A percentile compares a stretch with the other conserved stretches of the same genome.
Conservation (phyloP, 2,113 vertebrate species). For the Bostrychus sinensis region DNA sequence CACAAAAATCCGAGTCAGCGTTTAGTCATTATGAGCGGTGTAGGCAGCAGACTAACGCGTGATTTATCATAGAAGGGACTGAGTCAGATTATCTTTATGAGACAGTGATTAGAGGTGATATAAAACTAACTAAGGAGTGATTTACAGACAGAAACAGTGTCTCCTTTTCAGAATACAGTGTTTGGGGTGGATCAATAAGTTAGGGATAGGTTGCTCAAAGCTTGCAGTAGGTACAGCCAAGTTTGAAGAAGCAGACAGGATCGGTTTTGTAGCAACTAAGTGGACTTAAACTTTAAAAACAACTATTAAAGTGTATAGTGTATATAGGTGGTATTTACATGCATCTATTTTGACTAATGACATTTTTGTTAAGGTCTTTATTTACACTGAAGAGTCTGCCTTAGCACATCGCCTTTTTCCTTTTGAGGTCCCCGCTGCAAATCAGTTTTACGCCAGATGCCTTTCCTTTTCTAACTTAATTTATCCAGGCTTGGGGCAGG, state of each 20-base stretch:
- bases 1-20: not conserved
- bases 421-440: no score
- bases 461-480: no score
- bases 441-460: no score
- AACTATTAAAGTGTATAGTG: no score
- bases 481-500: no score
- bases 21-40: not conserved
- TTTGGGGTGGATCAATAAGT: not conserved
- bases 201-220: not conserved
- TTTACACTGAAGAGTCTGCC: no score
- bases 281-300: no score
- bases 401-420: no score
- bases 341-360: no score
- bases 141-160: not conserved
- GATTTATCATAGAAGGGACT: conserved; percentile 5
- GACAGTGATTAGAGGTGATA: conserved; percentile 1
- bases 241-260: not conserved
- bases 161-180: not conserved
- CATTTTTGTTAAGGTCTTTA: no score
- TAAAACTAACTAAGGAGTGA: conserved; percentile 6
- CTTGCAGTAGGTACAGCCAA: not conserved
- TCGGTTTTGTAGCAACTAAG: no score
- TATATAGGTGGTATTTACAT: no score
- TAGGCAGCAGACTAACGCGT: not conserved
- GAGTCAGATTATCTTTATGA: conserved; percentile 7